Conservation (phyloP, 1,140 invertebrate genomes). For the Lanistes nyassanus region DNA sequence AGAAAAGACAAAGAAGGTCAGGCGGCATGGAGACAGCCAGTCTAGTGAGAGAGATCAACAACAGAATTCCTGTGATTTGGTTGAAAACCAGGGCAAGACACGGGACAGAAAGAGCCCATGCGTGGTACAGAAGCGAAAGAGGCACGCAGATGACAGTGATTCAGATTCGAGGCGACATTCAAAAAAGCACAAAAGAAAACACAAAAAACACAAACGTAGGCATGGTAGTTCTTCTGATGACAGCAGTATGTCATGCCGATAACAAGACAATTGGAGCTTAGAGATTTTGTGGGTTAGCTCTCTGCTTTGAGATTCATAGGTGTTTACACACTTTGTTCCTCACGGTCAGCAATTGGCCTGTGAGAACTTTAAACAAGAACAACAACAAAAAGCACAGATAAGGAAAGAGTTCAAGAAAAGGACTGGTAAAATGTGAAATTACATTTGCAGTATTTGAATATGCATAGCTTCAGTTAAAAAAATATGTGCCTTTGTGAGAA, state of each 20-base stretch:
- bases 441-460: too few species aligned
- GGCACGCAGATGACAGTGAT: neutral
- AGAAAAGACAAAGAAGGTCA: conserved; percentile 2
- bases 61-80: conserved; percentile 11
- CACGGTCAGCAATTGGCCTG: too few species aligned
- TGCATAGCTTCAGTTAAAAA: too few species aligned
- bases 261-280: neutral
- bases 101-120: conserved; percentile 2
- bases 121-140: neutral
- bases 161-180: conserved; percentile 19
- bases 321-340: too few species aligned
- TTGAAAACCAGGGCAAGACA: conserved; percentile 6
- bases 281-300: neutral
- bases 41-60: conserved; percentile 19
- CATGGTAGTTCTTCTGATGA: neutral
- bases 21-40: conserved; percentile 1
- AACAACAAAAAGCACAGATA: too few species aligned
- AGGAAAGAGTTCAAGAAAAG: too few species aligned
- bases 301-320: neutral
- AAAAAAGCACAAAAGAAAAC: conserved; percentile 31
- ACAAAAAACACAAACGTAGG: conserved; percentile 35
- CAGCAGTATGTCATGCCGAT: too few species aligned
- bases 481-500: too few species aligned
- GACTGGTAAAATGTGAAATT: too few species aligned
- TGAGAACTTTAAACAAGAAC: too few species aligned